Evolutionary conservation across 2,888 invertebrate species (phyloP).

Genomic region (Onthophagus sagittarius): DNA sequence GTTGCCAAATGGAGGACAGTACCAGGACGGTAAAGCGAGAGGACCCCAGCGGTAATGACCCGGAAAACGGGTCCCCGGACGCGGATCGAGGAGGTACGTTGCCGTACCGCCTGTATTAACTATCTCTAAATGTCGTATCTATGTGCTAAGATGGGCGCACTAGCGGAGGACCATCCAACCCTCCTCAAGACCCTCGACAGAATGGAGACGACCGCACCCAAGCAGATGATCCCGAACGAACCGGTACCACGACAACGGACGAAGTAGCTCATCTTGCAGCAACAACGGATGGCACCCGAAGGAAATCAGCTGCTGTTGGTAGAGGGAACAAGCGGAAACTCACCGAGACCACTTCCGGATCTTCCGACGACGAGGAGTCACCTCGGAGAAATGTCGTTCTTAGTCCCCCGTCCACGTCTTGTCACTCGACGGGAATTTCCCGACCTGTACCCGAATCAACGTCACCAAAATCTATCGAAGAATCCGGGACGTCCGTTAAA

Average conservation of each 20-base stretch:
- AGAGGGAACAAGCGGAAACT: conserved; percentile 62
- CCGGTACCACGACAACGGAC: conserved; percentile 49
- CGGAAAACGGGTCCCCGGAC: conserved; percentile 85
- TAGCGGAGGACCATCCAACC: conserved; percentile 55
- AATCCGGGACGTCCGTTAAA: conserved; percentile 67
- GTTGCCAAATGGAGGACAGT: conserved; percentile 85
- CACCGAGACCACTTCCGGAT: conserved; percentile 50
- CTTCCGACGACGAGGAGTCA: conserved; percentile 50
- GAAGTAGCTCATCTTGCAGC: conserved; percentile 54
- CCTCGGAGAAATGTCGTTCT: conserved; percentile 49
- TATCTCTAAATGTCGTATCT: conserved; percentile 36
- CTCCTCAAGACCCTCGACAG: conserved; percentile 48
- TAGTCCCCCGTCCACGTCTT: conserved; percentile 61
- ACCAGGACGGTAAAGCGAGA: conserved; percentile 79
- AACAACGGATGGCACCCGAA: conserved; percentile 40
- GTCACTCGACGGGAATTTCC: conserved; percentile 58
- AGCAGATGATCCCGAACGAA: conserved; percentile 50
- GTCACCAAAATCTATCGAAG: conserved; percentile 50
- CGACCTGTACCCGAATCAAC: conserved; percentile 47
- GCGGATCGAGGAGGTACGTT: conserved; percentile 68
- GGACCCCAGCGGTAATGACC: conserved; percentile 70
- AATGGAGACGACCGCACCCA: conserved; percentile 43
- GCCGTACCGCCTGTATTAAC: conserved; percentile 45
- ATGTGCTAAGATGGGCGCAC: conserved; percentile 54
- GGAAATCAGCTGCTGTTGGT: conserved; percentile 42